These are phyloP conservation scores for Tapirus indicus DNA, from an alignment of 2,797 vertebrate genomes.

Conservation along the genomic window DNA sequence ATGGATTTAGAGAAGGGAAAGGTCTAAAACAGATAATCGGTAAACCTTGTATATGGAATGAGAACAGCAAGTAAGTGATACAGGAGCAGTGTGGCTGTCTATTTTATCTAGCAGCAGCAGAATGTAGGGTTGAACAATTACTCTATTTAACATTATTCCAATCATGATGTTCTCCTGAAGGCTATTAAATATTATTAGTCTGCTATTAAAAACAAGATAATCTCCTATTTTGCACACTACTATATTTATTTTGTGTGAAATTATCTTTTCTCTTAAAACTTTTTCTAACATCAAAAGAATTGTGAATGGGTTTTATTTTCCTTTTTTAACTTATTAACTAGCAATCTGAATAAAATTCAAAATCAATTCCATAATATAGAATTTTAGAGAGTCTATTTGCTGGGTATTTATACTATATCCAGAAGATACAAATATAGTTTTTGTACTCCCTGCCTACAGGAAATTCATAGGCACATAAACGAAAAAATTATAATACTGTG, in stretches of 20 bases:
- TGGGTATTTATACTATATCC: background rate
- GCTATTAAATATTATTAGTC: background rate
- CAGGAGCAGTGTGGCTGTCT: background rate
- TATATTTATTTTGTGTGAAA: conserved; percentile 34
- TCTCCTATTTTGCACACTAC: background rate
- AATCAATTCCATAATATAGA: background rate
- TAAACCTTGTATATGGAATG: background rate
- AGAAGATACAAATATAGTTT: background rate
- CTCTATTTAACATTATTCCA: background rate
- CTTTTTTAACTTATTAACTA: conserved; percentile 2
- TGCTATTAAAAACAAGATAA: conserved; percentile 23
- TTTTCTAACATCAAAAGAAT: conserved; percentile 11
- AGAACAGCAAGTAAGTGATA: background rate
- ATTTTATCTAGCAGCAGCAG: conserved; percentile 28
- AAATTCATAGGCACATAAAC: background rate
- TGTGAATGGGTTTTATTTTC: background rate
- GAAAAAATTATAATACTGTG: background rate
- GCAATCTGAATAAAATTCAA: background rate
- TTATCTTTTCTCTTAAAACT: background rate
- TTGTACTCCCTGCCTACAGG: background rate
- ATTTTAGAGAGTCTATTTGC: background rate
- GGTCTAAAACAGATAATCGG: background rate
- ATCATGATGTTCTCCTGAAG: conserved; percentile 15
- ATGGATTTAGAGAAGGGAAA: background rate
- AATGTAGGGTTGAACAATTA: background rate